Evolutionary conservation across 2,888 invertebrate genomes (phyloP), one percentile per base, ranked within the genome.

Genomic region (Craniophora ligustri): DNA sequence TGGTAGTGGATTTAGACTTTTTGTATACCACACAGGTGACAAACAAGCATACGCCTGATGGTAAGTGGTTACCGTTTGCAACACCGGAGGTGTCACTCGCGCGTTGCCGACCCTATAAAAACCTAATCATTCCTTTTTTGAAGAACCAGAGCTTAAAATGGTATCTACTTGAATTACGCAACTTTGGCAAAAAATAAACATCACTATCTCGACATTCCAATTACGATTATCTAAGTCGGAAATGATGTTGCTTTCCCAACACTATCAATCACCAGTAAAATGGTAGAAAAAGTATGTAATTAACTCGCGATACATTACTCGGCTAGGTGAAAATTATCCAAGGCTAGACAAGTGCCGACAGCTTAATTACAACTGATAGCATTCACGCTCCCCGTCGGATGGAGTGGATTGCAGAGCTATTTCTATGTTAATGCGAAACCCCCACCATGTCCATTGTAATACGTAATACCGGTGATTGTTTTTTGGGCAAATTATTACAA

Each of bases 291-390:
- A 58, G 23, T 64, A 35, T 55, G 61, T 62, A 69, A 71, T 71
- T 57, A 60, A 62, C 56, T 59, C 46, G 40, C 45, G 50, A 59
- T 68, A 61, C 44, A 50, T 71, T 46, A 44, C 56, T 54, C 26
- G 46, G 59, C 35, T 16, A 46, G 40, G 53, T 32, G 61, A 73
- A 71, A 73, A 73, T 70, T 70, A 72, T 73, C 71, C 36, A 39
- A 41, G 38, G 28, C 50, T 31, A 69, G 66, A 73, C 71, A 65
- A 49, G 69, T 63, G 69, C 23, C 55, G 80, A 76, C 80, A 76
- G 74, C 67, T 74, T 80, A 78, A 80, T 79, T 78, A 76, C 75
- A 55, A 71, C 48, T 69, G 75, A 77, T 76, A 79, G 72, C 67
- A 73, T 76, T 75, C 76, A 69, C 71, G 71, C 55, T 73, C 56